Conservation (phyloP, 2,888 invertebrate genomes). For the Eucera pruinosa region DNA sequence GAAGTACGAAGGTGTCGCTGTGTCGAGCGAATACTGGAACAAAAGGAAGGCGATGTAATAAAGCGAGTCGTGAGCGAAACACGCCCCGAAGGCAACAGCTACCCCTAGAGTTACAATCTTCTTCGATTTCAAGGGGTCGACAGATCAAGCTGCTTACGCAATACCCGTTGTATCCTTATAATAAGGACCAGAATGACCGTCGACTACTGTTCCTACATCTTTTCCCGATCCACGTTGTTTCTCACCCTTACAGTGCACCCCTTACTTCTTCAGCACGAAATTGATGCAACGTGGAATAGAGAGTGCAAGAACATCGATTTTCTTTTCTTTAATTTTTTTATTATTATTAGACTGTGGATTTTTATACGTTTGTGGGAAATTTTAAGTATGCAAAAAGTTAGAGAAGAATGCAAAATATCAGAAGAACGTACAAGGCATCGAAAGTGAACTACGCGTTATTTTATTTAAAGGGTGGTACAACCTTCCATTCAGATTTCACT, state of each 20-base stretch:
- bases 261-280: no score
- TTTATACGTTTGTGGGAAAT: no score
- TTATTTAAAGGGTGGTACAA: no score
- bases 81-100: slow-evolving; percentile 65
- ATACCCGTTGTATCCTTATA: slow-evolving; percentile 54
- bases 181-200: slow-evolving; percentile 56
- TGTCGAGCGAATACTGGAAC: slow-evolving; percentile 55
- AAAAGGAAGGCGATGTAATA: slow-evolving; percentile 68
- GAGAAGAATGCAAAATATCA: no score
- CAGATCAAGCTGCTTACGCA: slow-evolving; percentile 71
- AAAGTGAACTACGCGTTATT: no score
- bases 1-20: slow-evolving; percentile 51
- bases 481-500: no score
- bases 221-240: neutral
- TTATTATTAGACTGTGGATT: no score
- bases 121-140: slow-evolving; percentile 73
- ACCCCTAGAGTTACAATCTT: slow-evolving; percentile 67
- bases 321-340: neutral
- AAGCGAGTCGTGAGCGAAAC: slow-evolving; percentile 67
- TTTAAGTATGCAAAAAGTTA: no score
- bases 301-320: neutral
- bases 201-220: slow-evolving; percentile 7
- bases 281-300: neutral
- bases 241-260: neutral
- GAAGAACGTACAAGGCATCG: no score